Percentiles rank a stretch among this genome's conserved stretches.
phyloP scores from a whole-genome alignment of 2,888 invertebrate genomes.

The Timema cristinae region DNA sequence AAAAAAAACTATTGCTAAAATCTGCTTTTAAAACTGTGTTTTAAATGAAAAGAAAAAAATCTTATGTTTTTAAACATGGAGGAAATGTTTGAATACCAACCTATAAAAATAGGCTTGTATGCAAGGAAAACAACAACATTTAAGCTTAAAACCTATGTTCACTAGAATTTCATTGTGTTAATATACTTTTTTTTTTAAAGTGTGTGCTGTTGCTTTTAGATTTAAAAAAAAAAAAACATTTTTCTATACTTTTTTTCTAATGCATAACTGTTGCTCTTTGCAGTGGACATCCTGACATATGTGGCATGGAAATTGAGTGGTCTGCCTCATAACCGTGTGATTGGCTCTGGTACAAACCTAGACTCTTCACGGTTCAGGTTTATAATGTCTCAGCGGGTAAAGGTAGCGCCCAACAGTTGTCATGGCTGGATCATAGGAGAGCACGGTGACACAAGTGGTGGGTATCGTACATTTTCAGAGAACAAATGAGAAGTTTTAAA shows the following conservation, averaged over 20 bases:
- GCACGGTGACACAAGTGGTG: conserved; percentile 86
- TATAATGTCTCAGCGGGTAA: conserved; percentile 75
- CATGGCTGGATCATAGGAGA: conserved; percentile 95
- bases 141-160: too few species aligned
- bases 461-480: conserved; percentile 31
- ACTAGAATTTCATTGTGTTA: background rate
- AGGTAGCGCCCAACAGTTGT: conserved; percentile 76
- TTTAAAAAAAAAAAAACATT: background rate
- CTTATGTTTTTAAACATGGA: too few species aligned
- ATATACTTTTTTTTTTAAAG: background rate
- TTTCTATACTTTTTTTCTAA: background rate
- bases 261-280: conserved; percentile 26
- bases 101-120: too few species aligned
- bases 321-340: conserved; percentile 78
- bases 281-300: conserved; percentile 85
- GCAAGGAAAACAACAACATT: too few species aligned
- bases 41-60: too few species aligned
- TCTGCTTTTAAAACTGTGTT: too few species aligned
- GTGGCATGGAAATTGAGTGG: conserved; percentile 95
- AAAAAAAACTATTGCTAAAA: too few species aligned
- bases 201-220: background rate
- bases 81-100: too few species aligned
- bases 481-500: background rate
- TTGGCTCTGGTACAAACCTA: conserved; percentile 90
- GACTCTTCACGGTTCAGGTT: conserved; percentile 90